Percentiles rank a stretch among this genome's conserved stretches.
These are phyloP conservation scores for Tethea ocularis DNA, from an alignment of 2,888 invertebrate genomes.

Conservation along the genomic window DNA sequence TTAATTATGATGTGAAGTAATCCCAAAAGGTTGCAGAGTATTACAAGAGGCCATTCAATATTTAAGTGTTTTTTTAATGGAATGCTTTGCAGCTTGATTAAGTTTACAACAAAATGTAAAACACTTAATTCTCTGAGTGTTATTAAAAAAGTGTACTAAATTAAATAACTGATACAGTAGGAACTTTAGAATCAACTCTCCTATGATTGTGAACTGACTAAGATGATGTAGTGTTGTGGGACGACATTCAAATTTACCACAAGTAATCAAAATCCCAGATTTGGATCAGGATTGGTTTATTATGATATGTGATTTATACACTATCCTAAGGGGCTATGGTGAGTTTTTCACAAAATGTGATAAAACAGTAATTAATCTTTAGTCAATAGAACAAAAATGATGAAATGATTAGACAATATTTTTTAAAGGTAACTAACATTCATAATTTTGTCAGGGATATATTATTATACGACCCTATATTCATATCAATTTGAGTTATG, in stretches of 20 bases:
- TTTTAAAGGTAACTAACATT: no score
- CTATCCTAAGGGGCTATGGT: not conserved
- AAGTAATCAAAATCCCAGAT: not conserved
- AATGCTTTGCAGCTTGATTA: slow-evolving; percentile 62
- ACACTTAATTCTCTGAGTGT: slow-evolving; percentile 37
- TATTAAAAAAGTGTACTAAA: slow-evolving; percentile 27
- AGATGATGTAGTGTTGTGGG: not conserved
- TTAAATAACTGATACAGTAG: slow-evolving; percentile 20
- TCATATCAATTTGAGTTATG: not conserved
- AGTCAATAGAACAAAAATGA: not conserved
- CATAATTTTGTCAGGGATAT: no score
- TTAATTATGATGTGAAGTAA: not conserved
- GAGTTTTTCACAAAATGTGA: not conserved
- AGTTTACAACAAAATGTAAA: slow-evolving; percentile 33
- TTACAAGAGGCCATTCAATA: no score
- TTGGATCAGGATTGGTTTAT: not conserved
- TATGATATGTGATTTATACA: slow-evolving; percentile 1
- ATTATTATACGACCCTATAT: not conserved
- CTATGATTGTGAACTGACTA: slow-evolving; percentile 1
- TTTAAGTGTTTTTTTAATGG: slow-evolving; percentile 42
- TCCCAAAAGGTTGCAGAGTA: not conserved
- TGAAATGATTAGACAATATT: not conserved
- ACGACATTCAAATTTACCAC: not conserved
- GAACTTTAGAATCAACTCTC: not conserved
- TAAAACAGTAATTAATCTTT: not conserved